Evolutionary conservation across 2,888 invertebrate genomes (phyloP).

Genomic region (Drosophila paucipuncta): DNA sequence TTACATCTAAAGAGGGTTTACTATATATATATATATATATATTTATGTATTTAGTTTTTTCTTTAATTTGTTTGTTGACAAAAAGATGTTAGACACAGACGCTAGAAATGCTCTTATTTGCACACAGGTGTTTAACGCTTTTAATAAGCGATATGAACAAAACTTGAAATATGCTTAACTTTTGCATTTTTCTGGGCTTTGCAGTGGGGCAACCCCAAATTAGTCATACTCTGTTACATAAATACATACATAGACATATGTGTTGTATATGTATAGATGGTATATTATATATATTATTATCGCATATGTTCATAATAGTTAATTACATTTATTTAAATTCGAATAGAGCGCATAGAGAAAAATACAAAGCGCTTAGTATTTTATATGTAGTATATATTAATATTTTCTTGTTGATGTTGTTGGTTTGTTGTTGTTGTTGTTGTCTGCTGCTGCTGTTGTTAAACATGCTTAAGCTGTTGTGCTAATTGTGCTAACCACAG

Average conservation of each 20-base stretch:
- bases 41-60: conserved; percentile 29
- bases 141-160: conserved; percentile 37
- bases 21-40: conserved; percentile 26
- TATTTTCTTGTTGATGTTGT: conserved; percentile 11
- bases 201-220: conserved; percentile 36
- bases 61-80: conserved; percentile 2
- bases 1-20: conserved; percentile 59
- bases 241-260: conserved; percentile 35
- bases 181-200: conserved; percentile 15
- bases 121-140: conserved; percentile 33
- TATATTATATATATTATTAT: conserved; percentile 56
- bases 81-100: conserved; percentile 45
- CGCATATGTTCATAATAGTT: conserved; percentile 52
- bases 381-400: conserved; percentile 34
- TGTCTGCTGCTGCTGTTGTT: conserved; percentile 14
- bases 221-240: conserved; percentile 30
- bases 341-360: conserved; percentile 71
- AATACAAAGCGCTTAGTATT: conserved; percentile 76
- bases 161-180: conserved; percentile 37
- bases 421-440: conserved; percentile 9
- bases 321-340: conserved; percentile 77
- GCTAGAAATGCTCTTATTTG: conserved; percentile 58
- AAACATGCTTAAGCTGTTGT: conserved; percentile 49
- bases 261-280: conserved; percentile 25
- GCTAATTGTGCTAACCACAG: conserved; percentile 59